Base-by-base conservation (phyloP, 2,113 vertebrate species). In the Candoia aspera region DNA sequence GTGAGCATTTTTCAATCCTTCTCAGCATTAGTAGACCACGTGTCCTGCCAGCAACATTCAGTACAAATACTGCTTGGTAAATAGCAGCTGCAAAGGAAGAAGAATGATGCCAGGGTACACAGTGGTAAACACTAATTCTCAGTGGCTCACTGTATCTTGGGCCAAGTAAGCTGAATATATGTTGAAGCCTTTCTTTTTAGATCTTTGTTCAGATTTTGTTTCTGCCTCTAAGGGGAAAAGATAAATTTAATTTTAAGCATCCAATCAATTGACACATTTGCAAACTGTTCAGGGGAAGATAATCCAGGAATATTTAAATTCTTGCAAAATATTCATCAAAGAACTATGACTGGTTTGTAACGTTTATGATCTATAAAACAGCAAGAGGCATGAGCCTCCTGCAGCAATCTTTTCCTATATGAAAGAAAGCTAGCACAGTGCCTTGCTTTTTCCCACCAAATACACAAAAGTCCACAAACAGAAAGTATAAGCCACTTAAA, bases 41-140 rank as follows among this genome's bases (percentile, higher is more conserved):
- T 87, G 91, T 94, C 92, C 95, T 97, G 95, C 97, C 95, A 96
- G 95, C 95, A 95, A 96, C 95, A 96, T 97, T 97, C 97, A 96
- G 96, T 95, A 96, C 88, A 96, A 97, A 96, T 88, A 93, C 94
- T 94, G 96, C 95, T 96, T 97, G 95, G 96, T 96, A 97, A 98
- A 97, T 96, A 88, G 96, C 98, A 98, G 98, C 98, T 99, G 98
- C 97, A 96, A 91, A 97, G 97, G 97, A 97, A 95, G 95, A 97
- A 96, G 97, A 97, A 97, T 96, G 96, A 96, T 97, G 97, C 97
- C 97, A 97, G 97, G 96, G 96, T 93, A 96, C 96, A 92, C 93
- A 93, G 93, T 94, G 95, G 92, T 90, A 95, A 96, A 95, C 92
- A 91, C 90, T 91, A 73, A 6, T 79, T 84, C 94, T 94, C 88